These are phyloP conservation scores for Tachina grossa DNA, from an alignment of 2,888 invertebrate species.

Conservation along the genomic window DNA sequence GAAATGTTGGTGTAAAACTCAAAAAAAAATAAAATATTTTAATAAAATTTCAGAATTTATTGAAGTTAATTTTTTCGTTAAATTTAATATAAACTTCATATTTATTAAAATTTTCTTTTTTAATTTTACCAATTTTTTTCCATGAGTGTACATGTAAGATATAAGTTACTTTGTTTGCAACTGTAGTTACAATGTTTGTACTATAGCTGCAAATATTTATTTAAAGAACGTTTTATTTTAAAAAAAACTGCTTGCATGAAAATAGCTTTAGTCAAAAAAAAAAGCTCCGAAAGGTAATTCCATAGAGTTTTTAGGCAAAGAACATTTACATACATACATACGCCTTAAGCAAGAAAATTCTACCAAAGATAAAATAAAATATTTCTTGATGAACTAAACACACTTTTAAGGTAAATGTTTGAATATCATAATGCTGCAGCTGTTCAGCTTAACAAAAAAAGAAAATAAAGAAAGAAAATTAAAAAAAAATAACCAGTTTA, in stretches of 20 bases:
- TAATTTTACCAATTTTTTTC: background rate
- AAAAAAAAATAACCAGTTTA: no score
- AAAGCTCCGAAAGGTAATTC: background rate
- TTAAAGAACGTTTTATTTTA: conserved; percentile 8
- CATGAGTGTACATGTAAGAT: background rate
- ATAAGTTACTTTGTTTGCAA: background rate
- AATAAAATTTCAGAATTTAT: no score
- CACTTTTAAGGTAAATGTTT: background rate
- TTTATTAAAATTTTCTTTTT: no score
- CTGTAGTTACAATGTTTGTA: background rate
- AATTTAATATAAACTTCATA: no score
- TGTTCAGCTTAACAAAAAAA: background rate
- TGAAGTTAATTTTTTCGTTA: no score
- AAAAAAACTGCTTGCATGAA: conserved; percentile 1
- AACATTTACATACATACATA: background rate
- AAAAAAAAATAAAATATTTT: no score
- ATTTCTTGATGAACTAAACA: background rate
- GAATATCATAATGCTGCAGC: background rate
- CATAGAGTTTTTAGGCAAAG: background rate
- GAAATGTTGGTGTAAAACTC: no score
- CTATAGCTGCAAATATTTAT: conserved; percentile 33
- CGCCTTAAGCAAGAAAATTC: background rate
- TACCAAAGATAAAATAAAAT: background rate
- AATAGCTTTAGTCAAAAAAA: background rate
- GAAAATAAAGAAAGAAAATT: no score